Evolutionary conservation across 2,888 invertebrate species (phyloP), one percentile per base, ranked within the genome.

Genomic region (Tridacna crocea): DNA sequence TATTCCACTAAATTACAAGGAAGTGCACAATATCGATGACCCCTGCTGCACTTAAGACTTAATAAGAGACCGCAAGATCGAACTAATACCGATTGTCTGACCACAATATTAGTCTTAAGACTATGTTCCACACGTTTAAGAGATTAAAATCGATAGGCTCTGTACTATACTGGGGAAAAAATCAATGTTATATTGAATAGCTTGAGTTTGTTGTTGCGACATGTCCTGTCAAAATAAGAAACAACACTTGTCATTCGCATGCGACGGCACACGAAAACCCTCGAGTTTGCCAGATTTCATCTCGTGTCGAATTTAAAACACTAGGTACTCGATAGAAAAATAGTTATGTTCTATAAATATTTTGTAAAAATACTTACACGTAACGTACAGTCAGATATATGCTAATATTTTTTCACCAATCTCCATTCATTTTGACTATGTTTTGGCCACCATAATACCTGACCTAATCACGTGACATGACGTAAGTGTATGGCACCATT

Each of bases 381-480:
- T 36, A 58, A n/a, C 24, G 17, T 19, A 15, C 10, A 51, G 12
- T 48, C 15, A 22, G 51, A 47, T 61, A 61, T 60, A 36, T 60
- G 61, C 61, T 61, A 61, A 74, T 11, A 61, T 4, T 13, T 36
- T 74, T 47, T 61, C 36, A 61, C 24, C 24, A 74, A 17, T 65
- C 24, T 65, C 63, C 51, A 8, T 11, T 65, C 77, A 82, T 82
- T 82, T 82, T 82, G 76, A 63, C 74, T 60, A 51, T 85, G 85
- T 85, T 87, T 87, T 82, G 84, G 84, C 87, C 86, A 86, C 88
- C 86, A 86, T 36, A 36, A 36, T 88, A 85, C 83, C 84, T 85
- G 82, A 81, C 76, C 63, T 78, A 73, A 78, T 88, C 88, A 88
- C 87, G 88, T 88, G 88, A 88, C 55, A 70, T 70, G 70, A 70